Evolutionary conservation across 1,140 invertebrate species (phyloP).

Genomic region (Lasioglossum albipes): DNA sequence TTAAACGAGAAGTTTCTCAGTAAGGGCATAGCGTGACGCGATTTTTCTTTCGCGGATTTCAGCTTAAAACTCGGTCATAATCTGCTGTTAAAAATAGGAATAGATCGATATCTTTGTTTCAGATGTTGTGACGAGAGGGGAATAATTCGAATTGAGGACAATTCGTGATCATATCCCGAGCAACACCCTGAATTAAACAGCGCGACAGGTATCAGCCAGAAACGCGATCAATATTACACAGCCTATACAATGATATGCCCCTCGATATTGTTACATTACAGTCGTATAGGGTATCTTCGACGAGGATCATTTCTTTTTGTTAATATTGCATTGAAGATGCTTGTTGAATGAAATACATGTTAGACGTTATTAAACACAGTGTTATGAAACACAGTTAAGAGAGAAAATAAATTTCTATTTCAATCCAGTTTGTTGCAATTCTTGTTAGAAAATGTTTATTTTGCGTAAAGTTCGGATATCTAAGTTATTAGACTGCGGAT

Average conservation of each 20-base stretch:
- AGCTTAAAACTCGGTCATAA: neutral
- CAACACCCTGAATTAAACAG: slow-evolving; percentile 12
- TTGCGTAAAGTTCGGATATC: too few relatives aligned
- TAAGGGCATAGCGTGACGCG: neutral
- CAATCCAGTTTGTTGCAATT: too few relatives aligned
- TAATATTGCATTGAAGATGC: too few relatives aligned
- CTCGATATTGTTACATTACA: slow-evolving; percentile 29
- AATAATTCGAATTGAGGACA: slow-evolving; percentile 46
- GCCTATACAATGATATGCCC: neutral
- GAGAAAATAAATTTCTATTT: too few relatives aligned
- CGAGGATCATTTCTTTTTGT: neutral
- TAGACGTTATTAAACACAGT: too few relatives aligned
- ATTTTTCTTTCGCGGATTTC: slow-evolving; percentile 1
- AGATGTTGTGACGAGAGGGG: slow-evolving; percentile 17
- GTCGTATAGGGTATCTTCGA: neutral
- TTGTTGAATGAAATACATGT: too few relatives aligned
- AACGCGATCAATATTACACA: slow-evolving; percentile 24
- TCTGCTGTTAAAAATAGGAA: slow-evolving; percentile 30
- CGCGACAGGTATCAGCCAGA: neutral
- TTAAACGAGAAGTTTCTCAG: neutral
- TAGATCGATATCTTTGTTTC: slow-evolving; percentile 42
- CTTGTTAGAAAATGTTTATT: too few relatives aligned
- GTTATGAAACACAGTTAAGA: too few relatives aligned
- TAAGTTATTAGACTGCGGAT: too few relatives aligned
- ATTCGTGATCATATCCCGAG: slow-evolving; percentile 40